phyloP scores from a whole-genome alignment of 2,888 invertebrate genomes.

The Meganola albula region DNA sequence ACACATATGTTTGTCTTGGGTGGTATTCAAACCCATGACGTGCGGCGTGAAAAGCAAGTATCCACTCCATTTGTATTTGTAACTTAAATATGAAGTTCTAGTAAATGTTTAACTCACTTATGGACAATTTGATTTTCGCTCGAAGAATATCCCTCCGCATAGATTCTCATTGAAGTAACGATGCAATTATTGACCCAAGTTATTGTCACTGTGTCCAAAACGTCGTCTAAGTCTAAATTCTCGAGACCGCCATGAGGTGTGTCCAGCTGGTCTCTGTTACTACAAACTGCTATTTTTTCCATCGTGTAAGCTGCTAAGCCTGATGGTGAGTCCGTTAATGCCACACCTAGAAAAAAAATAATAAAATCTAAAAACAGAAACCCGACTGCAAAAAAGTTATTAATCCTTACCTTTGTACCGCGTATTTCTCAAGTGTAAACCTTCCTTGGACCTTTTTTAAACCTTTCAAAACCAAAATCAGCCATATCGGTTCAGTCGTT shows the following conservation, averaged over 20 bases:
- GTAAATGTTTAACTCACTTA: slow-evolving; percentile 35
- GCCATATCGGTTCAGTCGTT: no score
- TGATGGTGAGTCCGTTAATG: slow-evolving; percentile 85
- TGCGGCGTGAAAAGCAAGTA: no score
- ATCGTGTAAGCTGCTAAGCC: slow-evolving; percentile 92
- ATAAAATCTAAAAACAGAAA: no score
- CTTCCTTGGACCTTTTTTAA: no score
- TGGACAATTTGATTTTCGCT: slow-evolving; percentile 38
- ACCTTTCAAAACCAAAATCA: no score
- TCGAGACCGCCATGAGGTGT: slow-evolving; percentile 82
- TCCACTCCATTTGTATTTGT: no score
- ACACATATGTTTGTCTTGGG: no score
- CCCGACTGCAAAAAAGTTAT: no score
- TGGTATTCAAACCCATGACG: no score
- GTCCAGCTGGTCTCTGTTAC: slow-evolving; percentile 74
- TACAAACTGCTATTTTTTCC: slow-evolving; percentile 89
- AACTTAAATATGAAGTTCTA: no score
- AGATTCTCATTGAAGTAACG: slow-evolving; percentile 86
- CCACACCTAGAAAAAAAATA: slow-evolving; percentile 83
- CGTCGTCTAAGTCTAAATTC: slow-evolving; percentile 80
- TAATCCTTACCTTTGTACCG: no score
- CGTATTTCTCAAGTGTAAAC: no score
- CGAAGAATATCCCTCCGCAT: slow-evolving; percentile 78
- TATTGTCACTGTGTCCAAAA: slow-evolving; percentile 89
- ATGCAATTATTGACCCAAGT: slow-evolving; percentile 87